These are phyloP conservation scores for Beris morrisii DNA, from an alignment of 2,888 invertebrate genomes.

Conservation along the genomic window DNA sequence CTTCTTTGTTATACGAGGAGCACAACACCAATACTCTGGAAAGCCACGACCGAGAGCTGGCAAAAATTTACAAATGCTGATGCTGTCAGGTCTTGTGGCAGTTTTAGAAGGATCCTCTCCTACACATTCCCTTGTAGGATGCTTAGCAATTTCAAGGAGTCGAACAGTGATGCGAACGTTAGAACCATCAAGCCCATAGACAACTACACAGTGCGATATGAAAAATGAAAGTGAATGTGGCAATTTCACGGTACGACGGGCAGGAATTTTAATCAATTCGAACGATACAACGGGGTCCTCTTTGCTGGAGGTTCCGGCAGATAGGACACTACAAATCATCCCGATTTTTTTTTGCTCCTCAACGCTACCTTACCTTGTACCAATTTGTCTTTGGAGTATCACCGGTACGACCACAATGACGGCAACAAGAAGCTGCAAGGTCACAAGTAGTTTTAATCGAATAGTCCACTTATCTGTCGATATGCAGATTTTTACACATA, in stretches of 20 bases:
- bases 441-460: constrained; percentile 10
- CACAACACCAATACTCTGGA: neutral
- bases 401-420: constrained; percentile 9
- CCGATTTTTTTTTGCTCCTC: neutral
- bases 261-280: constrained; percentile 39
- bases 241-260: constrained; percentile 38
- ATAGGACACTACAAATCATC: constrained; percentile 10
- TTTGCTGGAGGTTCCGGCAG: constrained; percentile 2
- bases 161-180: too few species aligned
- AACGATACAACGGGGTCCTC: constrained; percentile 28
- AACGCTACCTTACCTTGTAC: constrained; percentile 4
- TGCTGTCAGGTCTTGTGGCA: constrained; percentile 8
- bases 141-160: too few species aligned
- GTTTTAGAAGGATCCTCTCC: neutral
- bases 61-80: constrained; percentile 20
- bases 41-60: constrained; percentile 1
- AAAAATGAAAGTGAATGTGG: constrained; percentile 39
- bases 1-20: constrained; percentile 12
- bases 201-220: constrained; percentile 26
- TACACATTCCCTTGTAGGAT: neutral
- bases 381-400: constrained; percentile 24
- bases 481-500: constrained; percentile 29
- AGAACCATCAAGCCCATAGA: too few species aligned
- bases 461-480: constrained; percentile 24
- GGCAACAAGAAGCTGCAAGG: constrained; percentile 4